Conservation (phyloP, 2,797 vertebrate species). For the Percopsis omiscomaycus region DNA sequence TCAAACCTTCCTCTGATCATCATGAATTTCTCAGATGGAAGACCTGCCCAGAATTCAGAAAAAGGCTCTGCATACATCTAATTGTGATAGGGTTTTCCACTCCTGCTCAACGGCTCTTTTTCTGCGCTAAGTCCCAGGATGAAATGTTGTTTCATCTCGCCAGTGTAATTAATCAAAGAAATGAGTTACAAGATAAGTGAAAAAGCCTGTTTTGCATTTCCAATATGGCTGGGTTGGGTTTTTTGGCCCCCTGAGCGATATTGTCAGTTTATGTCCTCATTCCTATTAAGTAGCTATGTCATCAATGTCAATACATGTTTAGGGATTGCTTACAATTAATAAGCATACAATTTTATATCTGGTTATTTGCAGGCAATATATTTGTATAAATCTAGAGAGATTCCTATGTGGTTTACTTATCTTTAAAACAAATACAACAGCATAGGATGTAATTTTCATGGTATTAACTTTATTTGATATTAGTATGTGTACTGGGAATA, state of each 20-base stretch:
- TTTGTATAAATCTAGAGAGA: too few species aligned
- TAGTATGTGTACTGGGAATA: too few species aligned
- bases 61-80: slow-evolving; percentile 67
- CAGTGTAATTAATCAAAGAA: slow-evolving; percentile 52
- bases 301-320: too few species aligned
- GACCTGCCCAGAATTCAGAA: slow-evolving; percentile 76
- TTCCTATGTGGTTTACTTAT: too few species aligned
- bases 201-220: slow-evolving; percentile 27
- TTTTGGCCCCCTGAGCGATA: slow-evolving; percentile 13
- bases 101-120: slow-evolving; percentile 43
- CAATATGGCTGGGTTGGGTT: slow-evolving; percentile 18
- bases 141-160: slow-evolving; percentile 52
- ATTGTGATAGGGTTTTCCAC: slow-evolving; percentile 66
- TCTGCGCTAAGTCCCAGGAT: slow-evolving; percentile 39
- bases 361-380: too few species aligned
- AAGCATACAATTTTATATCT: too few species aligned
- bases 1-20: slow-evolving; percentile 70
- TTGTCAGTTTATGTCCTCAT: slow-evolving; percentile 12
- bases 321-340: too few species aligned
- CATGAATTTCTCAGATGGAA: slow-evolving; percentile 73
- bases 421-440: too few species aligned
- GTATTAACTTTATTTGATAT: too few species aligned
- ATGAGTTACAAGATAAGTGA: slow-evolving; percentile 35
- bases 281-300: slow-evolving; percentile 9
- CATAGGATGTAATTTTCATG: too few species aligned